Conservation (phyloP, 2,113 vertebrate genomes). For the Phoxinus phoxinus region DNA sequence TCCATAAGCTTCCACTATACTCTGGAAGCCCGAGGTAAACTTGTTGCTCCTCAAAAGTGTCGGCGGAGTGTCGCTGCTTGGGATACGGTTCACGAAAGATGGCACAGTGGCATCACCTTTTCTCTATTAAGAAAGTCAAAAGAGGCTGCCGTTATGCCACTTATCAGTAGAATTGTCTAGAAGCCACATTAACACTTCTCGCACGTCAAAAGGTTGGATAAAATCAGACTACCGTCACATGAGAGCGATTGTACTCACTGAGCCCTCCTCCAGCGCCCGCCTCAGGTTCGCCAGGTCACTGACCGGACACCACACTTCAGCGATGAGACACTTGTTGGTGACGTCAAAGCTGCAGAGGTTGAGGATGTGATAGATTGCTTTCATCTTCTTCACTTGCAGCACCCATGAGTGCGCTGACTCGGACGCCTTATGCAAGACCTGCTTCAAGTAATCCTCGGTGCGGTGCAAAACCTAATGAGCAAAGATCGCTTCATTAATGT, state of each 20-base stretch:
- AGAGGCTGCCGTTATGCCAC: background rate
- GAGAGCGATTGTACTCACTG: constrained; percentile 79
- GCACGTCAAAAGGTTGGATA: background rate
- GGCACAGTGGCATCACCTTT: constrained; percentile 90
- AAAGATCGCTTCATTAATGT: background rate
- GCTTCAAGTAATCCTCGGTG: constrained; percentile 92
- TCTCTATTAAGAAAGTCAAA: constrained; percentile 75
- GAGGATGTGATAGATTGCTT: constrained; percentile 95
- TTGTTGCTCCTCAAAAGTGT: constrained; percentile 93
- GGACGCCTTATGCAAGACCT: constrained; percentile 90
- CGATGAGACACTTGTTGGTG: constrained; percentile 97
- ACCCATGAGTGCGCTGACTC: constrained; percentile 88
- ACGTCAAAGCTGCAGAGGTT: constrained; percentile 98
- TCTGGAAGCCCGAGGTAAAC: constrained; percentile 96
- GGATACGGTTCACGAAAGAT: constrained; percentile 94
- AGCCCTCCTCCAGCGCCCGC: constrained; percentile 88
- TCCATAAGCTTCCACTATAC: constrained; percentile 95
- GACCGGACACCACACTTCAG: constrained; percentile 96
- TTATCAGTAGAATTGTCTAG: background rate
- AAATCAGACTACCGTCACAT: background rate
- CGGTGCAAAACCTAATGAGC: constrained; percentile 87
- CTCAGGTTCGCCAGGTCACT: constrained; percentile 85
- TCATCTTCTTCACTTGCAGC: constrained; percentile 97
- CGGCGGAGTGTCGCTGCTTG: constrained; percentile 86
- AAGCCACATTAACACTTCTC: background rate